A percentile compares a stretch with the other conserved stretches of the same genome.
These are phyloP conservation scores for Dermochelys coriacea DNA, from an alignment of 2,797 vertebrate species.

Conservation along the genomic window DNA sequence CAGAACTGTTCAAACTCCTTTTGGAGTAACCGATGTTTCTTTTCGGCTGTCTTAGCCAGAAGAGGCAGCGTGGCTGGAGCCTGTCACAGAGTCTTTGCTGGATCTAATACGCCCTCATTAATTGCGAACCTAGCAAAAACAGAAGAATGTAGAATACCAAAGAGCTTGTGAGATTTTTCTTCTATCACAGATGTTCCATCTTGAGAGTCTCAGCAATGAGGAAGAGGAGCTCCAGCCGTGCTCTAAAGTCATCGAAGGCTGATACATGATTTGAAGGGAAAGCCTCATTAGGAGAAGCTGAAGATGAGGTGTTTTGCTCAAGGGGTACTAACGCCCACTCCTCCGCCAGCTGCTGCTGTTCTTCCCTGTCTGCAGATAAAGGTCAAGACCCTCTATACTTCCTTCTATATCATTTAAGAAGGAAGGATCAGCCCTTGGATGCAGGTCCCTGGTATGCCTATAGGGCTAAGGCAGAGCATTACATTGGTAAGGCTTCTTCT, in stretches of 20 bases:
- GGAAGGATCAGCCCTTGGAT: neutral
- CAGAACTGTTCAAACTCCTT: too few relatives aligned
- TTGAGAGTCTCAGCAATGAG: neutral
- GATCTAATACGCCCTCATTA: neutral
- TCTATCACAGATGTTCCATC: neutral
- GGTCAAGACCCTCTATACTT: neutral
- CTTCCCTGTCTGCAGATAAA: neutral
- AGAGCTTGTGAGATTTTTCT: neutral
- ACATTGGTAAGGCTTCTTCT: neutral
- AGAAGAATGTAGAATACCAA: neutral
- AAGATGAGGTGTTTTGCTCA: neutral
- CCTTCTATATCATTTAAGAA: neutral
- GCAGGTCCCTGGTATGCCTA: neutral
- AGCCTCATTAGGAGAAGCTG: neutral
- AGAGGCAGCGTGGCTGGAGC: too few relatives aligned
- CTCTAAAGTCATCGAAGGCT: neutral
- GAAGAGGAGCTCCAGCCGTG: neutral
- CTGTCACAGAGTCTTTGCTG: neutral
- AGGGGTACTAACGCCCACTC: neutral
- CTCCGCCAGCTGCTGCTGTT: neutral
- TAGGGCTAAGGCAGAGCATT: too few relatives aligned
- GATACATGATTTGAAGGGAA: neutral
- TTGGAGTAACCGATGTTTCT: too few relatives aligned
- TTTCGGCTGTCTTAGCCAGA: too few relatives aligned
- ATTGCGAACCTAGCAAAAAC: neutral